A percentile compares a stretch with the other conserved stretches of the same genome.
These are phyloP conservation scores for Campoletis raptor DNA, from an alignment of 2,888 invertebrate genomes.

Conservation along the genomic window DNA sequence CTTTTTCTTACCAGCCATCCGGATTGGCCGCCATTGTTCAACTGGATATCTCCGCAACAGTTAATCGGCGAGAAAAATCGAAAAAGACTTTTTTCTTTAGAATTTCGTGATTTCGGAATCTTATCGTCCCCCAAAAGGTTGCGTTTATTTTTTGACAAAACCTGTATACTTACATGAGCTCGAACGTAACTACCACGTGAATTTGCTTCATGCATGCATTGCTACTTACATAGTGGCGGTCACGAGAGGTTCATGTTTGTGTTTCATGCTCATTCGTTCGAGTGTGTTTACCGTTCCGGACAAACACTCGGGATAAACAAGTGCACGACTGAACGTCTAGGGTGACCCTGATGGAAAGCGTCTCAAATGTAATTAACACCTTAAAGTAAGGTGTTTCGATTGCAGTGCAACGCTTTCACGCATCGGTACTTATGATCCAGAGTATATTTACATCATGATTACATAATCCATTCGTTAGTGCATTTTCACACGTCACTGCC, in stretches of 20 bases:
- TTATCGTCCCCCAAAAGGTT: neutral
- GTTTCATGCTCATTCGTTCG: slow-evolving; percentile 46
- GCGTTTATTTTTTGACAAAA: neutral
- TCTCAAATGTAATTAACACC: slow-evolving; percentile 67
- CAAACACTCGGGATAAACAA: slow-evolving; percentile 70
- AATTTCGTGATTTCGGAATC: neutral
- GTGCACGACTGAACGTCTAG: slow-evolving; percentile 36
- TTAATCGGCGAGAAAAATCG: neutral
- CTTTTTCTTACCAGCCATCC: neutral
- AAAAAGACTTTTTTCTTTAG: neutral
- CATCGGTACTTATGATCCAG: slow-evolving; percentile 7
- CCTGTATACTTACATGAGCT: neutral
- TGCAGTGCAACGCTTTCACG: slow-evolving; percentile 7
- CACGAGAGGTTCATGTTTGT: slow-evolving; percentile 18
- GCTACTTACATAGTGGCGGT: neutral
- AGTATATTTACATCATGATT: neutral
- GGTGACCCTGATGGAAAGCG: slow-evolving; percentile 47
- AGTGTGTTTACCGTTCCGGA: slow-evolving; percentile 65
- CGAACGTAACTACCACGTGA: neutral
- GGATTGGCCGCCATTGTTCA: neutral
- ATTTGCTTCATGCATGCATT: neutral
- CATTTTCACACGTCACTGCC: neutral
- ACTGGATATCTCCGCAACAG: neutral
- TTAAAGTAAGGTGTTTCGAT: slow-evolving; percentile 33
- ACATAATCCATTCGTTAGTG: neutral